Evolutionary conservation across 2,797 vertebrate species (phyloP).

Genomic region (Aotus griseimembra): DNA sequence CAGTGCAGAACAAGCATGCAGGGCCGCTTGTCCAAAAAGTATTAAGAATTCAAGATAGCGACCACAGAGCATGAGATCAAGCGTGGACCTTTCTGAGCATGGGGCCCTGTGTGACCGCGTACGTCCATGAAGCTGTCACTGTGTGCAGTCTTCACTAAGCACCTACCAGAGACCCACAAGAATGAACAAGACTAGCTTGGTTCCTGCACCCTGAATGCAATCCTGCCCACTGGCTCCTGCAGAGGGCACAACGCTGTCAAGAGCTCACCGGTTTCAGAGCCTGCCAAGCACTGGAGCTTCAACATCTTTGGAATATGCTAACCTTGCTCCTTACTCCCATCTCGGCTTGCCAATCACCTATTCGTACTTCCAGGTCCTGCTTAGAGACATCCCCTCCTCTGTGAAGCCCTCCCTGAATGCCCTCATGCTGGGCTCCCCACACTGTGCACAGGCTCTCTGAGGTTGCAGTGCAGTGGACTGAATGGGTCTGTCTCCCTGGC

Average conservation of each 20-base stretch:
- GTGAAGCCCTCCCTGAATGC: neutral
- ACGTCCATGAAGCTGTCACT: rapidly evolving
- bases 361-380: neutral
- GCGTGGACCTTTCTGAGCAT: neutral
- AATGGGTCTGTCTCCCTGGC: neutral
- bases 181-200: neutral
- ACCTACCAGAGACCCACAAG: neutral
- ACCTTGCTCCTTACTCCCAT: neutral
- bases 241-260: neutral
- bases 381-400: neutral
- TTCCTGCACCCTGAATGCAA: neutral
- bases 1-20: neutral
- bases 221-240: neutral
- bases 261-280: neutral
- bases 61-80: neutral
- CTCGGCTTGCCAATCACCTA: neutral
- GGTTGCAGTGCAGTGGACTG: rapidly evolving
- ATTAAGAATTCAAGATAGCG: neutral
- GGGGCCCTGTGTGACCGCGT: neutral
- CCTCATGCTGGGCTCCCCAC: neutral
- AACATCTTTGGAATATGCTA: neutral
- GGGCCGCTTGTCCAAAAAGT: neutral
- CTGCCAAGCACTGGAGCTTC: neutral
- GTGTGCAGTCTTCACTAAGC: neutral
- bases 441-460: neutral